A percentile compares a stretch with the other conserved stretches of the same genome.
Conservation (phyloP, 2,113 vertebrate species). For the Clarias macrocephalus region DNA sequence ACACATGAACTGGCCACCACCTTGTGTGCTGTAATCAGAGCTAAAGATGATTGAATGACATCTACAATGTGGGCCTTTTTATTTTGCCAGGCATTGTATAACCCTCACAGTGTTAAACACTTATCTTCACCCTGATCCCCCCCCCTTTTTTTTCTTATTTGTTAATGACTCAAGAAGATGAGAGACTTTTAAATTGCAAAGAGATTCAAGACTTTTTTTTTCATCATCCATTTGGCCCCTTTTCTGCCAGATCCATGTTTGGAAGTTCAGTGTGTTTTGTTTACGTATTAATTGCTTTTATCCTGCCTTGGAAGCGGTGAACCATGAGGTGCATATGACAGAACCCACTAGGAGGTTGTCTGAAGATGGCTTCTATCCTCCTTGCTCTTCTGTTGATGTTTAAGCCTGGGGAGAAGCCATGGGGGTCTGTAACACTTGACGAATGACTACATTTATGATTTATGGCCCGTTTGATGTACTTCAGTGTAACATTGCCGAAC, state of each 20-base stretch:
- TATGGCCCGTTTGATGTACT: slow-evolving; percentile 48
- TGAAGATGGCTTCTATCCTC: slow-evolving; percentile 60
- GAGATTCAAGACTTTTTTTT: slow-evolving; percentile 32
- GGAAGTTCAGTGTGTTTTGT: slow-evolving; percentile 66
- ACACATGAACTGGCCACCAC: no score
- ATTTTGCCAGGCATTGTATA: background rate
- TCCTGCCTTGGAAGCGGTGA: slow-evolving; percentile 65
- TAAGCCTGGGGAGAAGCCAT: slow-evolving; percentile 74
- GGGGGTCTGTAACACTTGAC: slow-evolving; percentile 79
- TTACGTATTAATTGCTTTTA: slow-evolving; percentile 73
- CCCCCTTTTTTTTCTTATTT: background rate
- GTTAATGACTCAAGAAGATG: slow-evolving; percentile 33
- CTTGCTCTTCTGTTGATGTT: slow-evolving; percentile 55
- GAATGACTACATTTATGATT: slow-evolving; percentile 74
- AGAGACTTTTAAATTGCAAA: slow-evolving; percentile 34
- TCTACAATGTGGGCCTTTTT: no score
- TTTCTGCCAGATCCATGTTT: slow-evolving; percentile 43
- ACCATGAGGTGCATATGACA: slow-evolving; percentile 64
- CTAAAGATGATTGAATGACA: no score
- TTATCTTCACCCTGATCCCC: background rate
- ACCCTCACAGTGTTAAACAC: background rate
- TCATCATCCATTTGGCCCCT: slow-evolving; percentile 26
- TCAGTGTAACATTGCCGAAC: slow-evolving; percentile 46
- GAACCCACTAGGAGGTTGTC: slow-evolving; percentile 68
- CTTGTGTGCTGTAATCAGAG: no score